A percentile compares a stretch with the other conserved stretches of the same genome.
Conservation (phyloP, 2,888 invertebrate species). For the Cosmopolites sordidus region DNA sequence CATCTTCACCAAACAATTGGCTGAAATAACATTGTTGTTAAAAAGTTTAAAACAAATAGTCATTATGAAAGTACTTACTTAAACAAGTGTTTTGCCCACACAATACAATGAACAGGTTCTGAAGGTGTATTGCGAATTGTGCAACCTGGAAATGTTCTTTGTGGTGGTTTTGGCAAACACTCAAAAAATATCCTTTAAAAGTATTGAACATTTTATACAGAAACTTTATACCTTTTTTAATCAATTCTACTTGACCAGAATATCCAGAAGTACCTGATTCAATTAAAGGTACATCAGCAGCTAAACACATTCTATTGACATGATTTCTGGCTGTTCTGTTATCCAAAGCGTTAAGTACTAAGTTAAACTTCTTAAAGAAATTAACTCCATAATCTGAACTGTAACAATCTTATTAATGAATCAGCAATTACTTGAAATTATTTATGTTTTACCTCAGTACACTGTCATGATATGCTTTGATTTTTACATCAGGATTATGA, state of each 20-base stretch:
- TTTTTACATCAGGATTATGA: slow-evolving; percentile 85
- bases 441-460: slow-evolving; percentile 70
- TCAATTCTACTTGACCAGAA: slow-evolving; percentile 76
- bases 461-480: slow-evolving; percentile 88
- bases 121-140: slow-evolving; percentile 99
- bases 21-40: slow-evolving; percentile 50
- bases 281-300: slow-evolving; percentile 88
- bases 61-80: slow-evolving; percentile 60
- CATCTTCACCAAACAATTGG: slow-evolving; percentile 95
- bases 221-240: slow-evolving; percentile 26
- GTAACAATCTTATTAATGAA: slow-evolving; percentile 26
- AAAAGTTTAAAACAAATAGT: neutral
- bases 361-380: slow-evolving; percentile 85
- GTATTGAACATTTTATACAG: neutral
- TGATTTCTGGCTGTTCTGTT: slow-evolving; percentile 95
- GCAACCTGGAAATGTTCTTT: slow-evolving; percentile 94
- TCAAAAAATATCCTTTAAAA: slow-evolving; percentile 58
- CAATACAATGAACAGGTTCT: slow-evolving; percentile 98
- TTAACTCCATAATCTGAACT: slow-evolving; percentile 85
- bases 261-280: slow-evolving; percentile 98
- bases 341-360: slow-evolving; percentile 96
- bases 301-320: slow-evolving; percentile 97
- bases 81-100: slow-evolving; percentile 99
- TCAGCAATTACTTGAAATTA: slow-evolving; percentile 10
- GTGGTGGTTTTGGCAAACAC: slow-evolving; percentile 85